Evolutionary conservation across 1,140 invertebrate species (phyloP).

Genomic region (Formica exsecta): DNA sequence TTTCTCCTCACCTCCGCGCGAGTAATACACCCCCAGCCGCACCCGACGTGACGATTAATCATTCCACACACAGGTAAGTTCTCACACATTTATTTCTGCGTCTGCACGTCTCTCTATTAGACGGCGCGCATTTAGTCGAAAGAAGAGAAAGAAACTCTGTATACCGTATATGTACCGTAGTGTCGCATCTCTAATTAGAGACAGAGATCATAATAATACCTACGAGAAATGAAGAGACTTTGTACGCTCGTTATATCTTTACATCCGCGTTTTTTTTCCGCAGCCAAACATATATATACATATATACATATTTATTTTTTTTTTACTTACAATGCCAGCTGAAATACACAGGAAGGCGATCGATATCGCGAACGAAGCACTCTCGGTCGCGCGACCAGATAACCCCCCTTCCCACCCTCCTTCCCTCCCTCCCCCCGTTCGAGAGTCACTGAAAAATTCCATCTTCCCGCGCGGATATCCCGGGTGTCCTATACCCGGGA

Average conservation of each 20-base stretch:
- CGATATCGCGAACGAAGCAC: constrained; percentile 39
- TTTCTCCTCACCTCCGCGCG: constrained; percentile 39
- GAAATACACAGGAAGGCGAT: background rate
- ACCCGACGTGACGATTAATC: constrained; percentile 51
- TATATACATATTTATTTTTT: no score
- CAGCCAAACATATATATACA: background rate
- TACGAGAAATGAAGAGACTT: constrained; percentile 4
- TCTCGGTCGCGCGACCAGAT: constrained; percentile 29
- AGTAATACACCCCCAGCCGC: constrained; percentile 39
- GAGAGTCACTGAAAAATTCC: constrained; percentile 60
- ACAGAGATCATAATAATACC: constrained; percentile 1
- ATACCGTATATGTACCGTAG: background rate
- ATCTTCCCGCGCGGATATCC: constrained; percentile 49
- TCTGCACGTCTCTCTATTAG: background rate
- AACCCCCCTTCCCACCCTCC: background rate
- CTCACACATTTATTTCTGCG: constrained; percentile 17
- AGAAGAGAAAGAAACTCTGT: background rate
- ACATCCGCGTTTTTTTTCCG: background rate
- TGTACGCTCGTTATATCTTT: constrained; percentile 9
- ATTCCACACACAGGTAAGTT: constrained; percentile 12
- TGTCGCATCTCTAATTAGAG: constrained; percentile 29
- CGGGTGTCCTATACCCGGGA: constrained; percentile 46
- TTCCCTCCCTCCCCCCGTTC: background rate
- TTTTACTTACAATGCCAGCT: background rate
- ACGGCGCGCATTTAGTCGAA: background rate